Evolutionary conservation across 2,113 vertebrate genomes (phyloP).

Genomic region (Procapra przewalskii): DNA sequence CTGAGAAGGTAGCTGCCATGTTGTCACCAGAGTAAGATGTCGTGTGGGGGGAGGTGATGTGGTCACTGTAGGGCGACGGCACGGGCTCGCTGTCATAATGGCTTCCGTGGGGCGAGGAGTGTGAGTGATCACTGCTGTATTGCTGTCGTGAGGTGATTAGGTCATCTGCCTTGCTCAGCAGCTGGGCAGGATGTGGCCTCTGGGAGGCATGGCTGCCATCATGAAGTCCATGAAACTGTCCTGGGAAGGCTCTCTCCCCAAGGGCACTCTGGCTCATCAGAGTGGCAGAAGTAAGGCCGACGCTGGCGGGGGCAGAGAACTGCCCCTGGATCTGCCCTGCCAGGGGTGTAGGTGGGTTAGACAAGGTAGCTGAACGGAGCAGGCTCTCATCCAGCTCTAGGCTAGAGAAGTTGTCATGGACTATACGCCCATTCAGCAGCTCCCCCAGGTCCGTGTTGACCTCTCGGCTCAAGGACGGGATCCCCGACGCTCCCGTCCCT

Average conservation of each 20-base stretch:
- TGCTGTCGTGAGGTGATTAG: constrained; percentile 89
- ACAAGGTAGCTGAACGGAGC: constrained; percentile 89
- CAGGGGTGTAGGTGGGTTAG: constrained; percentile 85
- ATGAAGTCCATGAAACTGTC: constrained; percentile 87
- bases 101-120: constrained; percentile 92
- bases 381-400: constrained; percentile 97
- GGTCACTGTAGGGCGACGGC: constrained; percentile 96
- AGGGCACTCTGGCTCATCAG: constrained; percentile 90
- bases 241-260: constrained; percentile 92
- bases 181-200: constrained; percentile 88
- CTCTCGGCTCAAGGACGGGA: constrained; percentile 86
- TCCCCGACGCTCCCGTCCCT: constrained; percentile 87
- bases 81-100: constrained; percentile 97
- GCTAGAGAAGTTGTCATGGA: constrained; percentile 91
- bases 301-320: constrained; percentile 84
- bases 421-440: constrained; percentile 92
- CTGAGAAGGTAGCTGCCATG: constrained; percentile 88
- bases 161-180: constrained; percentile 91
- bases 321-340: constrained; percentile 87
- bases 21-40: constrained; percentile 85
- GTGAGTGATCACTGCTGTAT: constrained; percentile 89
- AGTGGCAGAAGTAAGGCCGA: constrained; percentile 88
- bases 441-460: constrained; percentile 89
- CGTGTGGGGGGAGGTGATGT: constrained; percentile 93
- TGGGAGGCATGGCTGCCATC: constrained; percentile 87